Evolutionary conservation across 2,113 vertebrate species (phyloP).

Genomic region (Alethe castanea): DNA sequence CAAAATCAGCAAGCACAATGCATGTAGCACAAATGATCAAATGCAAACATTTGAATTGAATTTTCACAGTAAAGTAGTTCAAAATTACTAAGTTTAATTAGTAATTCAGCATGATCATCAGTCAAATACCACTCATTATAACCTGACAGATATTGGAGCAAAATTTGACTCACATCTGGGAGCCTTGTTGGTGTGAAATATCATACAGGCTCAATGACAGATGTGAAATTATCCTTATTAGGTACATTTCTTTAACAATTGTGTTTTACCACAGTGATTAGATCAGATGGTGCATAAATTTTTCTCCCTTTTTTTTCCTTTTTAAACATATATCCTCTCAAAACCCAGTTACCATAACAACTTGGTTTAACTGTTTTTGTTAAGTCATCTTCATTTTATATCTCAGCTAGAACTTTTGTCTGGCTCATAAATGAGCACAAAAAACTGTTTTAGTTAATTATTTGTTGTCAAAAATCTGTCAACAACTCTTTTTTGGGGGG

Average conservation of each 20-base stretch:
- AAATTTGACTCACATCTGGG: constrained; percentile 40
- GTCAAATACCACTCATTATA: neutral
- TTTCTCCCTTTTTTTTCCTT: neutral
- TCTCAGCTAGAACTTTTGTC: constrained; percentile 32
- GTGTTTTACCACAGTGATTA: constrained; percentile 60
- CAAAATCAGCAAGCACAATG: neutral
- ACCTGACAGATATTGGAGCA: constrained; percentile 4
- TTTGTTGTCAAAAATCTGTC: constrained; percentile 31
- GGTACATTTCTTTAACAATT: constrained; percentile 47
- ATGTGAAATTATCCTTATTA: constrained; percentile 68
- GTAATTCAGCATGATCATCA: neutral
- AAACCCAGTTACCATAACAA: constrained; percentile 69
- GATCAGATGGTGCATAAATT: constrained; percentile 56
- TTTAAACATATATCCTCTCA: constrained; percentile 17
- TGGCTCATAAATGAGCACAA: neutral
- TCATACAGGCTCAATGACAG: constrained; percentile 35
- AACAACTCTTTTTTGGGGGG: neutral
- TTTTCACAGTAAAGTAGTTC: neutral
- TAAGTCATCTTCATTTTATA: constrained; percentile 47
- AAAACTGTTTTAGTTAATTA: constrained; percentile 25
- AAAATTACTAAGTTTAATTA: constrained; percentile 18
- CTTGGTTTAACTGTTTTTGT: constrained; percentile 46
- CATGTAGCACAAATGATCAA: neutral
- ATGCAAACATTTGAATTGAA: neutral
- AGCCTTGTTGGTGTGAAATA: constrained; percentile 61